Base-by-base conservation (phyloP, 2,113 vertebrate species). In the Myxocyprinus asiaticus region DNA sequence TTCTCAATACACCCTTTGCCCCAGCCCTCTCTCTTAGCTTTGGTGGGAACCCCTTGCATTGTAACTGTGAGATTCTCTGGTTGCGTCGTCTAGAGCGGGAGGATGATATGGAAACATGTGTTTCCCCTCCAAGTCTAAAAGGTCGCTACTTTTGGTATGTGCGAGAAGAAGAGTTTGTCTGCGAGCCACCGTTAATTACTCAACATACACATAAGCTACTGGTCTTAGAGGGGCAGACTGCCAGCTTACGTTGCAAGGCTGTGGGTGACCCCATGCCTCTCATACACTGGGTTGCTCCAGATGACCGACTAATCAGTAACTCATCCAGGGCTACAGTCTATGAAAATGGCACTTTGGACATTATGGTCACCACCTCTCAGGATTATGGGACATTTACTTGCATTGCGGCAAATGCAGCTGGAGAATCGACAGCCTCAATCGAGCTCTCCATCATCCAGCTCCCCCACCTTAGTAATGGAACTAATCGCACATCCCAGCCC, bases 61-160 rank as follows among this genome's bases (percentile, higher is more conserved):
- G 97, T 87, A 98, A 98, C 77, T 98, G 97, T 0, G 97, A 98
- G 86, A 87, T 98, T 4, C 90, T 98, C 55, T 98, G 97, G 96
- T 85, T 98, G 42, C 89, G 97, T 15, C 85, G 96, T 62, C 94
- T 98, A 0, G 94, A 96, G 55, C 87, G 97, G 61, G 94, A 96
- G 0, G 95, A 97, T 0, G 96, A 98, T 74, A 92, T 97, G 89
- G 97, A 98, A 89, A 98, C 97, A 0, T 98, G 97, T 45, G 96
- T 95, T 9, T 97, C 97, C 55, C 97, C 96, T 0, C 90, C 95
- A 0, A 81, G 88, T n/a, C 92, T 98, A 59, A 97, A 97, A 85
- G 96, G 97, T 9, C 94, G 95, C 68, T 98, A 98, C 79, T 98
- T 98, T 86, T 98, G 97, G 97, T 94, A 94, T 0, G 79, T 98